Conservation (phyloP, 1,140 invertebrate species). For the Hermatobates lingyangjiaoensis region DNA sequence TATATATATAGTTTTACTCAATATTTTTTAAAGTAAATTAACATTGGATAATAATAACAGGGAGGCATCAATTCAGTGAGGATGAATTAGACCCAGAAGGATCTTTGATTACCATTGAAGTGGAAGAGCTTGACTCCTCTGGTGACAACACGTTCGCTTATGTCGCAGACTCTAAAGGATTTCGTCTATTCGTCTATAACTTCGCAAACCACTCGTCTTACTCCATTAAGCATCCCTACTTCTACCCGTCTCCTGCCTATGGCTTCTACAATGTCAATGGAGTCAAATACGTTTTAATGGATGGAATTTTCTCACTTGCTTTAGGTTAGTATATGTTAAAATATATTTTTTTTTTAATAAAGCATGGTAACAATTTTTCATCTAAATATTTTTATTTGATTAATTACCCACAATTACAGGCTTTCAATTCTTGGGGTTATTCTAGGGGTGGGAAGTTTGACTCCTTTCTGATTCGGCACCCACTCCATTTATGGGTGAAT, state of each 20-base stretch:
- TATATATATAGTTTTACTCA: no score
- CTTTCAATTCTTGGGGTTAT: no score
- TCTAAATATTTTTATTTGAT: no score
- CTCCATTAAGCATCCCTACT: slow-evolving; percentile 8
- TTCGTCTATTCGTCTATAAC: slow-evolving; percentile 9
- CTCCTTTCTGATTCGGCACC: no score
- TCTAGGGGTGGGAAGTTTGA: no score
- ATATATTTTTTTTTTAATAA: no score
- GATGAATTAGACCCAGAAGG: not conserved
- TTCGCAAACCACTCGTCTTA: slow-evolving; percentile 7
- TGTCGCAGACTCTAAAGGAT: slow-evolving; percentile 6
- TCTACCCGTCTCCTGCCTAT: slow-evolving; percentile 13
- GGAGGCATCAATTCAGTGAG: not conserved
- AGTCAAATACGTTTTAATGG: slow-evolving; percentile 10
- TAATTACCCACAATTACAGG: no score
- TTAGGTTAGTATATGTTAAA: slow-evolving; percentile 9
- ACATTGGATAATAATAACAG: no score
- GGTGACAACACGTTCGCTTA: slow-evolving; percentile 5
- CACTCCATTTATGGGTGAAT: no score
- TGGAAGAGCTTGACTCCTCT: not conserved
- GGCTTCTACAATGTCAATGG: slow-evolving; percentile 12
- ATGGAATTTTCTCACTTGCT: slow-evolving; percentile 13
- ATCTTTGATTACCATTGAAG: not conserved
- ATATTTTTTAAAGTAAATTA: no score
- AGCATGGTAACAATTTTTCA: no score